Base-by-base conservation (phyloP, 2,888 invertebrate genomes). In the Netelia melanura region DNA sequence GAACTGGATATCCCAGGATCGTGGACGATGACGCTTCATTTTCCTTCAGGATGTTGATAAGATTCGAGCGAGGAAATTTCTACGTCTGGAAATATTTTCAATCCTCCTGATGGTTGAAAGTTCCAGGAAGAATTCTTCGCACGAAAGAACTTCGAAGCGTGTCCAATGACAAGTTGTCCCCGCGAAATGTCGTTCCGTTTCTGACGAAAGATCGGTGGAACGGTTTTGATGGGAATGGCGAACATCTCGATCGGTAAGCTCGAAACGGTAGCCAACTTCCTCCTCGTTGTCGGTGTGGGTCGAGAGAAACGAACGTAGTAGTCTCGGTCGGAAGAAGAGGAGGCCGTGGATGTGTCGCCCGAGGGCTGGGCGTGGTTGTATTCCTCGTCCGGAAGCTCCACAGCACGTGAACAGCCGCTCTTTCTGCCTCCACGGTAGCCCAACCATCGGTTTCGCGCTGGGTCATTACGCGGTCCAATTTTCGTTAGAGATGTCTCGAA, bases 321-420 rank as follows among this genome's bases (percentile, higher is more conserved):
- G 38, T 62, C 38, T 54, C 14, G 62, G 38, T 9, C 43, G 56
- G 25, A 72, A 72, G 71, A 71, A 72, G 76, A 64, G 64, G 58
- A 84, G 83, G 87, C 86, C 62, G 83, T 77, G 85, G 83, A 84
- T 87, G 89, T 89, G 91, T 92, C 91, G 92, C 93, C 91, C 64
- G 88, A 81, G 92, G 92, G 89, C 87, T 92, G 93, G 93, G 92
- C 93, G 93, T 92, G 93, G 92, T 90, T 84, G 85, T 86, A 77
- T 81, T 86, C 75, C 84, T 83, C 80, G 74, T 80, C 84, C 81
- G 77, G 86, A 84, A 87, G 86, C 21, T 14, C 48, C 82, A 62
- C 82, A 62, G 56, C 68, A 71, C 61, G 72, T 68, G 84, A 52
- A 64, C 44, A 61, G 71, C 23, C 67, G 74, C 72, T 74, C 74